Conservation (phyloP, 2,888 invertebrate species). For the Xylota segnis region DNA sequence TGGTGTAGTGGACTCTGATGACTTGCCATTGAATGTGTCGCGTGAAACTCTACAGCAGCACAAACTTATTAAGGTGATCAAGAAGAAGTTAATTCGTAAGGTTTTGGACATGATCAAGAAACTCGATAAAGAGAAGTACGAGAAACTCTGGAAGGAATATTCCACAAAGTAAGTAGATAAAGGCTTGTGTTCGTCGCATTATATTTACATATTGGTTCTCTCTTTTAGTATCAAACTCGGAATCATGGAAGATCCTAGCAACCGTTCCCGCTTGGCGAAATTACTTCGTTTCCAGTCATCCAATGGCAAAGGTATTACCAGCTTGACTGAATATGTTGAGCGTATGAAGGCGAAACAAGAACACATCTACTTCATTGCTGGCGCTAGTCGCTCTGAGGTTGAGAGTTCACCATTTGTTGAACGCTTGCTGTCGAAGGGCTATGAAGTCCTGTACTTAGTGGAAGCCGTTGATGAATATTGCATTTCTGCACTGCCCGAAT, state of each 20-base stretch:
- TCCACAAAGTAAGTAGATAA: constrained; percentile 93
- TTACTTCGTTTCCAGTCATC: constrained; percentile 96
- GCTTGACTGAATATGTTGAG: constrained; percentile 94
- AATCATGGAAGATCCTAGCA: constrained; percentile 98
- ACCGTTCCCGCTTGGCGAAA: constrained; percentile 97
- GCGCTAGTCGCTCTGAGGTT: constrained; percentile 93
- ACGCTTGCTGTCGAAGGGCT: constrained; percentile 95
- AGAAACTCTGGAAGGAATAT: constrained; percentile 99
- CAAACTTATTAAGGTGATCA: constrained; percentile 99
- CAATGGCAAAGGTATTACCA: constrained; percentile 87
- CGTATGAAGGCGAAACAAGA: constrained; percentile 98
- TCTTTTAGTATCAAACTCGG: constrained; percentile 94
- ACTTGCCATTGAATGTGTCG: constrained; percentile 98
- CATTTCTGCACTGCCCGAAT: constrained; percentile 97
- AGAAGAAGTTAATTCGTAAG: constrained; percentile 99
- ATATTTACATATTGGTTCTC: not conserved
- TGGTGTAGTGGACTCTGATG: constrained; percentile 99
- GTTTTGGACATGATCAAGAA: constrained; percentile 99
- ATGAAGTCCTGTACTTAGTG: constrained; percentile 96
- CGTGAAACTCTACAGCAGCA: constrained; percentile 99
- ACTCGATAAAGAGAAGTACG: constrained; percentile 94
- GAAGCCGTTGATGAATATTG: constrained; percentile 99
- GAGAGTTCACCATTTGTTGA: constrained; percentile 98
- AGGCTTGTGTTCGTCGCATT: not conserved
- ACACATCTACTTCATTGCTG: constrained; percentile 98